Evolutionary conservation across 2,113 vertebrate species (phyloP).

Genomic region (Stigmatopora argus): DNA sequence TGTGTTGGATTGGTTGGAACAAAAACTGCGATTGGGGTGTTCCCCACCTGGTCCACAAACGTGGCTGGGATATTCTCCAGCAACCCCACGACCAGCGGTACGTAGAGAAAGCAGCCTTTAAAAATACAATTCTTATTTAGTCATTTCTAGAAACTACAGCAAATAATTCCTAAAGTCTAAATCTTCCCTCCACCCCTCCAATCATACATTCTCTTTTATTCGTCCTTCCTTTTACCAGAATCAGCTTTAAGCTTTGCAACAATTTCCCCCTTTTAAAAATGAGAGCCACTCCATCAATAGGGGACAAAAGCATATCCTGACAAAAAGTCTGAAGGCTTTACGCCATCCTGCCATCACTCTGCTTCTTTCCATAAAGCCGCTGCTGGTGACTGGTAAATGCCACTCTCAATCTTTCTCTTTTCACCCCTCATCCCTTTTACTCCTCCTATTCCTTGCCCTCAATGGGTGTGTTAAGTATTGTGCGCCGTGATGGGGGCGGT

Average conservation of each 20-base stretch:
- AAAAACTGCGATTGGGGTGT: no score
- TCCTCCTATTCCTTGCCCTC: constrained; percentile 50
- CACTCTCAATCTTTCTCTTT: constrained; percentile 66
- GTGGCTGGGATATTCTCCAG: no score
- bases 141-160: background rate
- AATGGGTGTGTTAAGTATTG: constrained; percentile 75
- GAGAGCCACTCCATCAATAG: constrained; percentile 55
- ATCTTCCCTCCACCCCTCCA: constrained; percentile 14
- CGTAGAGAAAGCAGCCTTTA: background rate
- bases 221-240: constrained; percentile 17
- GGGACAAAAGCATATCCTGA: constrained; percentile 67
- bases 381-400: constrained; percentile 66
- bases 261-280: constrained; percentile 40
- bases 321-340: constrained; percentile 62
- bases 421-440: constrained; percentile 57
- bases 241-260: constrained; percentile 44
- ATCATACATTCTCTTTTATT: constrained; percentile 22
- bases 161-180: background rate
- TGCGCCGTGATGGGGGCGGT: constrained; percentile 61
- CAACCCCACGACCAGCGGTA: no score
- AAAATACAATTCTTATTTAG: background rate
- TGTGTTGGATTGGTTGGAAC: no score
- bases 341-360: constrained; percentile 49
- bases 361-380: constrained; percentile 47
- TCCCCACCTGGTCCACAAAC: no score